These are phyloP conservation scores for Hylia prasina DNA, from an alignment of 2,113 vertebrate genomes.

Conservation along the genomic window DNA sequence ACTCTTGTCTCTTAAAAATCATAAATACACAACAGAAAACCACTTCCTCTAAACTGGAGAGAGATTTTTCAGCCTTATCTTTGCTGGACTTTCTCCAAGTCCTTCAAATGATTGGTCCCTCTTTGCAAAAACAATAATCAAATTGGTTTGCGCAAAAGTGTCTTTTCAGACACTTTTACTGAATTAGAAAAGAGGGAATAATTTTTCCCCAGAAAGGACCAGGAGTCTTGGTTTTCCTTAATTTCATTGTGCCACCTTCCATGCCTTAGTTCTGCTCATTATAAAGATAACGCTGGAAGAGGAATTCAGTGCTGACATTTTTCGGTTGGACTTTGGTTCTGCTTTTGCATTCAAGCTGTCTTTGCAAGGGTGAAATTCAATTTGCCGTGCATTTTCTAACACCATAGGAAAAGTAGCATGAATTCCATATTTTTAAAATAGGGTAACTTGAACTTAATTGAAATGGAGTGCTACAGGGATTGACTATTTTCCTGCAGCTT, in stretches of 20 bases:
- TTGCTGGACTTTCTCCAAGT: slow-evolving; percentile 9
- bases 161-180: background rate
- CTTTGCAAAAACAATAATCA: background rate
- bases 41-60: background rate
- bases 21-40: background rate
- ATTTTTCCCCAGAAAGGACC: background rate
- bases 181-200: background rate
- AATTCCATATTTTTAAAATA: background rate
- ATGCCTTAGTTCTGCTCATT: background rate
- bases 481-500: background rate
- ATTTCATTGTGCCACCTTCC: background rate
- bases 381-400: background rate
- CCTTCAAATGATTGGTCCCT: background rate
- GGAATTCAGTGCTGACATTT: background rate
- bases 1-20: background rate
- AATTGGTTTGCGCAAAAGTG: background rate
- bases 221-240: background rate
- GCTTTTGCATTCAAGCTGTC: background rate
- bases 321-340: background rate
- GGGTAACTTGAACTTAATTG: background rate
- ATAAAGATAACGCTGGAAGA: background rate
- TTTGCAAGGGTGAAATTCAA: slow-evolving; percentile 1
- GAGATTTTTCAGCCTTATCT: slow-evolving; percentile 17
- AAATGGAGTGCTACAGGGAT: background rate
- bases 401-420: background rate